Percentiles rank a stretch among this genome's conserved stretches.
phyloP scores from a whole-genome alignment of 2,888 invertebrate species.

The Cephus rjabovi region DNA sequence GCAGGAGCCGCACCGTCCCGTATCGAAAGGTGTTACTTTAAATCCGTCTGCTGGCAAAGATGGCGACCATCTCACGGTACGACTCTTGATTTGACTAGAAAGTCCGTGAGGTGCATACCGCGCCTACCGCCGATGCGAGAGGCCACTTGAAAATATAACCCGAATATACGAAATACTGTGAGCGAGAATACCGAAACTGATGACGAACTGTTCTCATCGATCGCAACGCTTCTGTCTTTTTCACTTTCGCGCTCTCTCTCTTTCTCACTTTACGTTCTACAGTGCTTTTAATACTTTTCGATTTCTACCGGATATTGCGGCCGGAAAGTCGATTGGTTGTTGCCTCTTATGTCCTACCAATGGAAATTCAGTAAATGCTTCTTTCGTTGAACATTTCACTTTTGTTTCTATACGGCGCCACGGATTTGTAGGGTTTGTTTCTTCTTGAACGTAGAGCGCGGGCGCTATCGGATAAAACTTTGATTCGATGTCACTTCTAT shows the following conservation, averaged over 20 bases:
- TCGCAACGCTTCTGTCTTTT: background rate
- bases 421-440: background rate
- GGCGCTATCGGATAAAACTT: background rate
- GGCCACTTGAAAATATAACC: background rate
- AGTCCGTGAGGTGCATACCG: background rate
- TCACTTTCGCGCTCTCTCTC: background rate
- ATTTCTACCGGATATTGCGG: background rate
- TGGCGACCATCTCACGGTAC: constrained; percentile 33
- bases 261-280: background rate
- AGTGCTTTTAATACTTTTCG: background rate
- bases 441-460: too few relatives aligned
- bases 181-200: background rate
- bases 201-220: background rate
- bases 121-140: background rate
- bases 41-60: constrained; percentile 38
- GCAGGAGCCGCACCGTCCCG: constrained; percentile 10
- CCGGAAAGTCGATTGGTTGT: background rate
- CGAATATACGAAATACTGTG: background rate
- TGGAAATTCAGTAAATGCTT: background rate
- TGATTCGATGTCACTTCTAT: background rate
- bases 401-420: background rate
- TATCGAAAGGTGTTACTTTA: constrained; percentile 20
- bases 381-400: background rate
- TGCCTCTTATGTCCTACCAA: background rate
- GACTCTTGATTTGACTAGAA: constrained; percentile 12